Conservation (phyloP, 2,113 vertebrate genomes). For the Oceanites oceanicus region DNA sequence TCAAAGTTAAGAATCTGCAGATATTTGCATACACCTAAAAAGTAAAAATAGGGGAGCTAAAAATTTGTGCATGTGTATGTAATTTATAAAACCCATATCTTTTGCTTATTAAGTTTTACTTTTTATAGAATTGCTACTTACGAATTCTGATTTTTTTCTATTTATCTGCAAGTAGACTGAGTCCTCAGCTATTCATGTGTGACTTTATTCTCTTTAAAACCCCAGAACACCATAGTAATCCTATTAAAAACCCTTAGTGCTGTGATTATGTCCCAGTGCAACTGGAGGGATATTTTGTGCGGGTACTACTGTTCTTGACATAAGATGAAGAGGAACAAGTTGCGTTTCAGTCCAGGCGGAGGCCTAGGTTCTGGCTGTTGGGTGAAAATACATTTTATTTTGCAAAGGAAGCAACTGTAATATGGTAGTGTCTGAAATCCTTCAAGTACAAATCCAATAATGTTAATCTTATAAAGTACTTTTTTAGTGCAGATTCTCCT, state of each 20-base stretch:
- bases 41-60: background rate
- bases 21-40: background rate
- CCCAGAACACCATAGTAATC: background rate
- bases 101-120: background rate
- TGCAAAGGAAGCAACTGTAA: background rate
- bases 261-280: background rate
- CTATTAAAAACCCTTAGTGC: background rate
- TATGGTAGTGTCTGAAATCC: background rate
- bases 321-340: background rate
- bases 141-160: background rate
- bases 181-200: background rate
- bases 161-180: background rate
- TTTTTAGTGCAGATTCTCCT: background rate
- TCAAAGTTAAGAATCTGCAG: background rate
- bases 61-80: background rate
- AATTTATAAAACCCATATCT: background rate
- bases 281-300: background rate
- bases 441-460: background rate
- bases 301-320: background rate
- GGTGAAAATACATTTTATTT: background rate
- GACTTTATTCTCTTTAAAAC: background rate
- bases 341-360: background rate
- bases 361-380: background rate
- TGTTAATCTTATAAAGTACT: conserved; percentile 12
- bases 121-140: background rate